phyloP scores from a whole-genome alignment of 1,140 invertebrate genomes.

The Phymorhynchus buccinoides region DNA sequence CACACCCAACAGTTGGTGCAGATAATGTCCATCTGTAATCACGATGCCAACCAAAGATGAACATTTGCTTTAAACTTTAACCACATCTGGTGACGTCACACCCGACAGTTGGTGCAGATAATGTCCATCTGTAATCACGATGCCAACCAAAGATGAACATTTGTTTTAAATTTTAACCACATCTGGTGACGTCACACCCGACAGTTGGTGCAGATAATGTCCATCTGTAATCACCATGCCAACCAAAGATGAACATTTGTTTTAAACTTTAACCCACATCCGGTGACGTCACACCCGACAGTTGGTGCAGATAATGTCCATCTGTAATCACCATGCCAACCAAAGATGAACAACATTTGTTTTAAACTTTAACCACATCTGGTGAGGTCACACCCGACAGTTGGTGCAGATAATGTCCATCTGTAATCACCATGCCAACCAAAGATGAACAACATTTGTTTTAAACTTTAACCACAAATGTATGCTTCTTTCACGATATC shows the following conservation, averaged over 20 bases:
- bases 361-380: neutral
- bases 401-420: slow-evolving; percentile 1
- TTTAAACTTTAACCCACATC: neutral
- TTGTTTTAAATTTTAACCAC: no score
- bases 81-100: neutral
- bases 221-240: neutral
- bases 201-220: neutral
- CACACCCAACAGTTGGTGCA: slow-evolving; percentile 18
- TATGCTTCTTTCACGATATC: no score
- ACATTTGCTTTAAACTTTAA: no score
- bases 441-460: no score
- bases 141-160: no score
- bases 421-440: neutral
- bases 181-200: neutral
- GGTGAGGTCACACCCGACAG: neutral
- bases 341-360: no score
- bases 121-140: neutral
- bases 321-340: neutral
- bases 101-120: slow-evolving; percentile 19
- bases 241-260: no score
- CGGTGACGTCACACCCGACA: neutral
- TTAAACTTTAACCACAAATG: no score
- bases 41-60: no score
- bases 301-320: slow-evolving; percentile 5
- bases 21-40: neutral